These are phyloP conservation scores for Pantala flavescens DNA, from an alignment of 1,140 invertebrate genomes.

Conservation along the genomic window DNA sequence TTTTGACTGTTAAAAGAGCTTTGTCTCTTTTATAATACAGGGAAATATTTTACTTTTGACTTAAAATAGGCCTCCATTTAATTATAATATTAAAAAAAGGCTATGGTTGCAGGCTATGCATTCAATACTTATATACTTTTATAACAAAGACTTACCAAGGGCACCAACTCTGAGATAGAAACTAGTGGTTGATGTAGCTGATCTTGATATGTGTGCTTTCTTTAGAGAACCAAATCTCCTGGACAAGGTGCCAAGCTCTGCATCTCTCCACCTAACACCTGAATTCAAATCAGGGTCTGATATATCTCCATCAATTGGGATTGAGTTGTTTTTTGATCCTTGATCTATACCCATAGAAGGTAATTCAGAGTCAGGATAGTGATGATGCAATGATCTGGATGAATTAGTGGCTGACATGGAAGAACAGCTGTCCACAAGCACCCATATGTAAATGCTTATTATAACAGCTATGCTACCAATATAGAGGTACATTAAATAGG, in stretches of 20 bases:
- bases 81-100: no score
- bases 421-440: constrained; percentile 46
- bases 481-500: constrained; percentile 54
- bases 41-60: no score
- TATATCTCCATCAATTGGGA: neutral
- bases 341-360: neutral
- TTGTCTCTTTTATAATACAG: no score
- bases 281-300: neutral
- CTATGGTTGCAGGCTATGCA: no score
- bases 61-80: no score
- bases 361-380: neutral
- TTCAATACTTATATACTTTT: no score
- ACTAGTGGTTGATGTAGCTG: constrained; percentile 45
- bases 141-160: constrained; percentile 38
- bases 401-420: constrained; percentile 28
- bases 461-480: constrained; percentile 51
- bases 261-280: neutral
- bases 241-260: constrained; percentile 28
- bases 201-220: constrained; percentile 43
- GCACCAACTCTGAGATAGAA: constrained; percentile 57
- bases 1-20: no score
- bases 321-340: neutral
- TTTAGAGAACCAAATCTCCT: constrained; percentile 46
- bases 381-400: constrained; percentile 8
- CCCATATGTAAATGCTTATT: constrained; percentile 52